Conservation (phyloP, 2,797 vertebrate species). For the Epinephelus malabaricus region DNA sequence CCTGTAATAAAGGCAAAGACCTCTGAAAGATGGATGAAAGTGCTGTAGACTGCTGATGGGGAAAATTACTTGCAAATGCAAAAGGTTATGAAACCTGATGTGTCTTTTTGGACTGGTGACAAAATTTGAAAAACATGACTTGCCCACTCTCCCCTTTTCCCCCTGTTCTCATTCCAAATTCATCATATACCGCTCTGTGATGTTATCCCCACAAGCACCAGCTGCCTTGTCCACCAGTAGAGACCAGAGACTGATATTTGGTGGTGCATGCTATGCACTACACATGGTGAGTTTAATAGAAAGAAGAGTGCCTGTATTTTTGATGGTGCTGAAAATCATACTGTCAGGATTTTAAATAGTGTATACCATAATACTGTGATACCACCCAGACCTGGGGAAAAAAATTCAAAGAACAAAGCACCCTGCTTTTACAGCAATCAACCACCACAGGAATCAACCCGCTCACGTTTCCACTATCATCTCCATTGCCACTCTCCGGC, state of each 20-base stretch:
- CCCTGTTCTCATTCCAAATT: too few relatives aligned
- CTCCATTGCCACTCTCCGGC: conserved; percentile 72
- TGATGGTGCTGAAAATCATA: too few relatives aligned
- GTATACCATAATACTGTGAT: too few relatives aligned
- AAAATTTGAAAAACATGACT: background rate
- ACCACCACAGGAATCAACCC: conserved; percentile 22
- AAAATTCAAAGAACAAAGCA: conserved; percentile 26
- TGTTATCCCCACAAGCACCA: too few relatives aligned
- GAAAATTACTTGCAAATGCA: background rate
- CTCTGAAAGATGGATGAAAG: conserved; percentile 10
- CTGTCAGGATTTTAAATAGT: too few relatives aligned
- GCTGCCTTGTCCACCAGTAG: too few relatives aligned
- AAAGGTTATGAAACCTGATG: conserved; percentile 20
- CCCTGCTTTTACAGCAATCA: conserved; percentile 9
- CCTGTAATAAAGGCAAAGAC: conserved; percentile 3
- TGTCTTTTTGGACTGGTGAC: background rate
- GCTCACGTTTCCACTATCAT: conserved; percentile 63
- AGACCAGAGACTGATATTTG: too few relatives aligned
- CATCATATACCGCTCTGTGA: too few relatives aligned
- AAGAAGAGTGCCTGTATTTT: too few relatives aligned
- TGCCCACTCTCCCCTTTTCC: background rate
- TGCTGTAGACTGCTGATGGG: background rate
- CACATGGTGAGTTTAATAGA: too few relatives aligned
- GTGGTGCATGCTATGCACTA: too few relatives aligned
- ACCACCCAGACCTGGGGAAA: background rate